Conservation (phyloP, 2,888 invertebrate genomes). For the Parnassius orleans region DNA sequence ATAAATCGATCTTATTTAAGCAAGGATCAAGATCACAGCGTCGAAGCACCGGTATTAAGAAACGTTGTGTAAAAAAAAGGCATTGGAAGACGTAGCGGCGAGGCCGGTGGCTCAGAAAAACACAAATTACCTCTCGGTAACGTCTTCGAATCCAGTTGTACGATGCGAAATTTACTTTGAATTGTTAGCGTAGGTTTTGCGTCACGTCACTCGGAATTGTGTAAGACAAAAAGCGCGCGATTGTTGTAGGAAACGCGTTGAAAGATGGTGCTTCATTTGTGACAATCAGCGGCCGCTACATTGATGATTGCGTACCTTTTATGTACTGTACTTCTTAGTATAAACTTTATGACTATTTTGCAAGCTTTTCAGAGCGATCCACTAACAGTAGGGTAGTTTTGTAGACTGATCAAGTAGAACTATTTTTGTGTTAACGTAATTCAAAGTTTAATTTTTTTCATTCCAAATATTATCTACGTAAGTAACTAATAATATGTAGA, state of each 20-base stretch:
- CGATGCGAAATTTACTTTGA: constrained; percentile 58
- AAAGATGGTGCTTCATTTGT: constrained; percentile 4
- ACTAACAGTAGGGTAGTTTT: too few species aligned
- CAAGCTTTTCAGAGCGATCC: too few species aligned
- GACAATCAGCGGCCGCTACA: not conserved
- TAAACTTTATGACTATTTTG: too few species aligned
- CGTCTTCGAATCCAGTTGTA: constrained; percentile 68
- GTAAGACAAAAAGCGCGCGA: constrained; percentile 31
- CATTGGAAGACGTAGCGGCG: constrained; percentile 64
- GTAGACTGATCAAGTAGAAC: too few species aligned
- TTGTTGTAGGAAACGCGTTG: constrained; percentile 8
- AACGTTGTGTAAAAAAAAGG: constrained; percentile 49
- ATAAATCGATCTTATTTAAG: constrained; percentile 3
- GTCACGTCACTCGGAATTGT: constrained; percentile 37
- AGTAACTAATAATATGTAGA: too few species aligned
- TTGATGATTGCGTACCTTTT: not conserved
- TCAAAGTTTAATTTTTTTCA: too few species aligned
- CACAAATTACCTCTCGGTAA: constrained; percentile 64
- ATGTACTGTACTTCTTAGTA: not conserved
- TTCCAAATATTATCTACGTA: too few species aligned
- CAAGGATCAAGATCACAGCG: constrained; percentile 45
- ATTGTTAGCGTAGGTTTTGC: constrained; percentile 42
- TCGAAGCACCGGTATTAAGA: constrained; percentile 44
- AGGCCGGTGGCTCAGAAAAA: constrained; percentile 58
- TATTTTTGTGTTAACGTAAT: too few species aligned